These are phyloP conservation scores for Labia minor DNA, from an alignment of 2,888 invertebrate species.

Conservation along the genomic window DNA sequence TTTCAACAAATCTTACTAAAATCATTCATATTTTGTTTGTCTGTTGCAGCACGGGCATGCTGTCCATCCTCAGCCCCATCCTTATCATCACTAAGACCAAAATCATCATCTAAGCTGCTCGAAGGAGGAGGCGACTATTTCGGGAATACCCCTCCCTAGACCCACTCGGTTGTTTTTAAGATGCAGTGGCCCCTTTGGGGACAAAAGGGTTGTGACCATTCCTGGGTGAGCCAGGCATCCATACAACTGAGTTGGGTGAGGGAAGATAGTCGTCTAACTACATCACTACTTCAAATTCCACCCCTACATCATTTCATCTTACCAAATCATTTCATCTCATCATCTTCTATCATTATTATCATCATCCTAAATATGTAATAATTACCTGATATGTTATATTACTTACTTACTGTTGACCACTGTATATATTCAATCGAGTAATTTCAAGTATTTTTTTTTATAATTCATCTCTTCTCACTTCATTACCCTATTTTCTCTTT, in stretches of 20 bases:
- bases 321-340: not conserved
- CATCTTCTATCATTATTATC: too few species aligned
- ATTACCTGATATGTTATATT: not conserved
- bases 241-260: not conserved
- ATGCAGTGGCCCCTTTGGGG: not conserved
- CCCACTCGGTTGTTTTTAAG: not conserved
- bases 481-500: not conserved
- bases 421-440: not conserved
- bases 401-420: not conserved
- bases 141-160: not conserved
- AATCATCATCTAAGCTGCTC: not conserved
- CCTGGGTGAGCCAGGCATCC: not conserved
- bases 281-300: not conserved
- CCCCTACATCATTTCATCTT: not conserved
- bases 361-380: too few species aligned
- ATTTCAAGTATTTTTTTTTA: not conserved
- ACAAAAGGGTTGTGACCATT: not conserved
- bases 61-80: not conserved
- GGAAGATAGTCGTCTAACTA: not conserved
- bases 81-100: not conserved
- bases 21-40: too few species aligned
- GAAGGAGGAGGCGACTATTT: not conserved
- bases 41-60: not conserved
- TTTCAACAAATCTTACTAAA: not conserved
- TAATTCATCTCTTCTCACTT: not conserved